Base-by-base conservation (phyloP, 92 coral and sea anemone species). In the Porites evermanni region DNA sequence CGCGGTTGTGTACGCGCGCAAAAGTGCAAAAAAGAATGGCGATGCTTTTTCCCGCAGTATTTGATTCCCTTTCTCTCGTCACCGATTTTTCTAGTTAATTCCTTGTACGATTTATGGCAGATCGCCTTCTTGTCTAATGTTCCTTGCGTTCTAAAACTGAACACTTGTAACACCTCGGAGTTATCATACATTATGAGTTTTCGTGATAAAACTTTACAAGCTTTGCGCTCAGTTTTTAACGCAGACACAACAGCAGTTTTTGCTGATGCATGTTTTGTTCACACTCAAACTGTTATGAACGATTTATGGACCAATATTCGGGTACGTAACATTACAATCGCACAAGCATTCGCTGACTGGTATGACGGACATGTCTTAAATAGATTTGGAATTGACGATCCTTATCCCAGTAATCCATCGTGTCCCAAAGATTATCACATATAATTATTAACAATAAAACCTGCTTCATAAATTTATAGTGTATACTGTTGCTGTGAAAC, bases 71-170 rank as follows among this genome's bases (percentile, higher is more conserved):
- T 67, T 12, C 72, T 77, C 50, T 13, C 29, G 10, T 60, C 84
- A 24, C 78, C 76, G 7, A 50, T 82, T 24, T 88, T 73, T 52
- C 13, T 88, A 12, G 82, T 88, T 10, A 88, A 88, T 69, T 51
- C 91, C 4, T 75, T 75, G 63, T 76, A 88, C 73, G 88, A 68
- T 52, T 9, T 53, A 18, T 87, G 90, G 90, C 90, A 87, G 69
- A 73, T 87, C 2, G 86, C 86, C 5, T 63, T 38, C 74, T 17
- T 88, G 53, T 72, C 72, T 12, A 67, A 64, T 12, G 72, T 88
- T 23, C 83, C 70, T 1, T 88, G 91, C 79, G 87, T 84, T 38
- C 13, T 66, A 6, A 59, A 88, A 23, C n/a, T 77, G 1, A 7
- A 83, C 61, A 88, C 88, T 75, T 88, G 91, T 77, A 52, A 59